phyloP scores from a whole-genome alignment of 2,113 vertebrate genomes.

The Engraulis encrasicolus region DNA sequence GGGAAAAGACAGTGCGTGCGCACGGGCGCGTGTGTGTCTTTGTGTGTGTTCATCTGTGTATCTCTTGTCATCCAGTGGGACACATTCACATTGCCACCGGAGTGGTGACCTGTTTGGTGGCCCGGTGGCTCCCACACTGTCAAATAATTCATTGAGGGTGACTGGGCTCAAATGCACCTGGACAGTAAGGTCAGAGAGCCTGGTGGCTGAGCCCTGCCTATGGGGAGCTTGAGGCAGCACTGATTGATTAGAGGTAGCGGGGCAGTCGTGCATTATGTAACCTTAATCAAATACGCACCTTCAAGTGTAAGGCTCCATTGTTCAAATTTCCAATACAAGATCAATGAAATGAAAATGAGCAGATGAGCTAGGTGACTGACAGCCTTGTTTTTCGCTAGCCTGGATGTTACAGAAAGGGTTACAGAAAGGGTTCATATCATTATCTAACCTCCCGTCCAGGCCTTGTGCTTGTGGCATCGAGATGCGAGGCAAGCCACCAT shows the following conservation, averaged over 20 bases:
- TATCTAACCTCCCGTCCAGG: too few relatives aligned
- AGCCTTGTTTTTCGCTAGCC: too few relatives aligned
- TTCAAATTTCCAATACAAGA: too few relatives aligned
- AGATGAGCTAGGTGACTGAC: too few relatives aligned
- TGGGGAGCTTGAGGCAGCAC: neutral
- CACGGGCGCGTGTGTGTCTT: conserved; percentile 19
- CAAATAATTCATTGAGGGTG: conserved; percentile 32
- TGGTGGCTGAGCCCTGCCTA: neutral
- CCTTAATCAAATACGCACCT: neutral
- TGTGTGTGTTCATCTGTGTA: neutral
- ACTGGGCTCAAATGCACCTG: conserved; percentile 6
- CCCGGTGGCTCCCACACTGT: conserved; percentile 43
- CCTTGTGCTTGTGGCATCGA: too few relatives aligned
- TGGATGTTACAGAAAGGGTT: too few relatives aligned
- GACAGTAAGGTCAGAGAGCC: neutral
- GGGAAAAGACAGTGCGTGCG: too few relatives aligned
- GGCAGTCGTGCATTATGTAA: neutral
- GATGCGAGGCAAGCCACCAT: too few relatives aligned
- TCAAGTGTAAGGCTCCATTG: neutral
- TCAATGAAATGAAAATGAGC: too few relatives aligned
- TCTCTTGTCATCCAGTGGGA: neutral
- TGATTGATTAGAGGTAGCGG: neutral
- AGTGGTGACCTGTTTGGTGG: conserved; percentile 10
- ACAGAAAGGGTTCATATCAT: too few relatives aligned
- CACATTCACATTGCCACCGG: neutral